Conservation (phyloP, 2,797 vertebrate species). For the Pteropus rufus region DNA sequence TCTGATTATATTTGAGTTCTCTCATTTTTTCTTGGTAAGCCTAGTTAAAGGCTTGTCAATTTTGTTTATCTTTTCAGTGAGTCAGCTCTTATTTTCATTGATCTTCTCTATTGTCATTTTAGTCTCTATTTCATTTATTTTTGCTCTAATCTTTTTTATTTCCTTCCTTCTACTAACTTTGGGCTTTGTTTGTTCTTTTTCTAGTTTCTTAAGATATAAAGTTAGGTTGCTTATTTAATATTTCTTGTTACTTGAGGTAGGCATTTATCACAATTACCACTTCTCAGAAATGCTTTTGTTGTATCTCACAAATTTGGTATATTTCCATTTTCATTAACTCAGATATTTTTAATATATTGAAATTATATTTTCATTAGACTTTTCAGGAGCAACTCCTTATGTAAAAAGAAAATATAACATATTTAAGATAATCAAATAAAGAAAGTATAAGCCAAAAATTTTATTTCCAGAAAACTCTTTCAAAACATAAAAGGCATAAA, state of each 20-base stretch:
- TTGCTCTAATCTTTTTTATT: not conserved
- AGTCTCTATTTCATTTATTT: not conserved
- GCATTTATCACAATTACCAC: too few species aligned
- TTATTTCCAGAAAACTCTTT: slow-evolving; percentile 24
- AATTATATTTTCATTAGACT: not conserved
- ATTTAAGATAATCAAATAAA: not conserved
- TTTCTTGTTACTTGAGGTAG: too few species aligned
- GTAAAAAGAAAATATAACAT: slow-evolving; percentile 15
- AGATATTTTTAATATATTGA: not conserved
- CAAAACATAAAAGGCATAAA: not conserved
- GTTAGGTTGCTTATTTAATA: too few species aligned
- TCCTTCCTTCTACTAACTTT: not conserved
- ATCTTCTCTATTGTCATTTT: not conserved
- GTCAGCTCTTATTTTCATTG: not conserved
- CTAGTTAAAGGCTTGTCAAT: not conserved
- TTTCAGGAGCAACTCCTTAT: not conserved
- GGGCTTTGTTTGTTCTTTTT: too few species aligned
- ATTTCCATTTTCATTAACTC: not conserved
- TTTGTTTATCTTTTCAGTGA: not conserved
- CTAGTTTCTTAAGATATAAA: too few species aligned
- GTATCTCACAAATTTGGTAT: not conserved
- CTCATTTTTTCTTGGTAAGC: not conserved
- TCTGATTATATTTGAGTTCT: not conserved
- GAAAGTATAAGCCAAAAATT: not conserved
- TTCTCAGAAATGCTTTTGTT: too few species aligned